Evolutionary conservation across 2,888 invertebrate genomes (phyloP).

Genomic region (Linnaemya tessellans): DNA sequence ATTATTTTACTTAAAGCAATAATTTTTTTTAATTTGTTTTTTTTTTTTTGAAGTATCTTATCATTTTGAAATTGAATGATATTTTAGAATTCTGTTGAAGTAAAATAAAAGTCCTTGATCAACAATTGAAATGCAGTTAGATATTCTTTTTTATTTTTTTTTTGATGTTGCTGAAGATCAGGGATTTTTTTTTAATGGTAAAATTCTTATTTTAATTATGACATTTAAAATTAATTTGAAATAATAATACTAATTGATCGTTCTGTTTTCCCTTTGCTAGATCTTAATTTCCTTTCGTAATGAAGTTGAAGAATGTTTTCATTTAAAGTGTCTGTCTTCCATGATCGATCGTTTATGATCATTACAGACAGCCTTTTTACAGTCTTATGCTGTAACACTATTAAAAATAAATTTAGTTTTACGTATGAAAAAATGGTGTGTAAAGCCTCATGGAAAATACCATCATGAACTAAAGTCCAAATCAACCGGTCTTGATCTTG

Average conservation of each 20-base stretch:
- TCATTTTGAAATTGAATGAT: slow-evolving; percentile 32
- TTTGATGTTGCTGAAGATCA: neutral
- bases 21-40: neutral
- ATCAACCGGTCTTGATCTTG: too few relatives aligned
- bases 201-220: neutral
- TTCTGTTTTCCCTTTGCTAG: neutral
- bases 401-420: too few relatives aligned
- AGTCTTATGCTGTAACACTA: too few relatives aligned
- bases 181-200: neutral
- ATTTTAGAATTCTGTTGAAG: neutral
- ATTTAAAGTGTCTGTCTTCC: neutral
- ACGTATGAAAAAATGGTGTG: too few relatives aligned
- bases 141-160: neutral
- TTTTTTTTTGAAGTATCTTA: slow-evolving; percentile 17
- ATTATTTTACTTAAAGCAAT: neutral
- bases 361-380: too few relatives aligned
- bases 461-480: too few relatives aligned
- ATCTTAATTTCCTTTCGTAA: neutral
- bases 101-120: slow-evolving; percentile 40
- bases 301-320: neutral
- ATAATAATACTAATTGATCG: neutral
- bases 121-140: slow-evolving; percentile 51
- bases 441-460: too few relatives aligned
- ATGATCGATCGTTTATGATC: too few relatives aligned
- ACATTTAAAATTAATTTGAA: neutral